Evolutionary conservation across 2,113 vertebrate genomes (phyloP).

Genomic region (Ameiurus melas): DNA sequence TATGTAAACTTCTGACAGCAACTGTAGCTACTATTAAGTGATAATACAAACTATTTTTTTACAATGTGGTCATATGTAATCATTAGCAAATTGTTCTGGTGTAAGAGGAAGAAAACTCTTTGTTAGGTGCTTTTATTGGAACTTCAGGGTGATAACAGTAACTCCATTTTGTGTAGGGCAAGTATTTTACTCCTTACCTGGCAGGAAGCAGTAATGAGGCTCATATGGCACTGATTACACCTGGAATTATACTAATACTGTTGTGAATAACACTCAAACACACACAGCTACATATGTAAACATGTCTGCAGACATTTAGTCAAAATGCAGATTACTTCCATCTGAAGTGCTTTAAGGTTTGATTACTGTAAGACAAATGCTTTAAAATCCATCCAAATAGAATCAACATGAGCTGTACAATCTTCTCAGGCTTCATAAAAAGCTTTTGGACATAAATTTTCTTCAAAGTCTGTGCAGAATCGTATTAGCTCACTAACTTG

Average conservation of each 20-base stretch:
- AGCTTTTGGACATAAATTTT: background rate
- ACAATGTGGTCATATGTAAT: background rate
- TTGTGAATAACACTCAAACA: constrained; percentile 57
- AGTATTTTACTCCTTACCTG: background rate
- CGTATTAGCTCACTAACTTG: background rate
- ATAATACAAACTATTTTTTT: background rate
- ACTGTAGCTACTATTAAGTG: background rate
- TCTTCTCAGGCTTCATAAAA: background rate
- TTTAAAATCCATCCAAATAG: background rate
- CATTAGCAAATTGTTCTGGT: background rate
- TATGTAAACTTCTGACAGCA: too few species aligned
- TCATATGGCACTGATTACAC: constrained; percentile 8
- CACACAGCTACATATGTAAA: constrained; percentile 15
- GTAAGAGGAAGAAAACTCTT: background rate
- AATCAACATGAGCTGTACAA: constrained; percentile 12
- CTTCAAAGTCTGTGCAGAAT: background rate
- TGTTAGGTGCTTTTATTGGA: background rate
- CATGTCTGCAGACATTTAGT: background rate
- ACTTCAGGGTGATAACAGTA: background rate
- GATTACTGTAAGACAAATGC: constrained; percentile 18
- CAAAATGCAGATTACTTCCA: constrained; percentile 2
- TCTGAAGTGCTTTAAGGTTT: constrained; percentile 25
- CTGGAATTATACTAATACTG: constrained; percentile 73
- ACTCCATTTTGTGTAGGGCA: background rate
- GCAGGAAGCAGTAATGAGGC: background rate